phyloP scores from a whole-genome alignment of 2,113 vertebrate genomes.

The Platichthys flesus region DNA sequence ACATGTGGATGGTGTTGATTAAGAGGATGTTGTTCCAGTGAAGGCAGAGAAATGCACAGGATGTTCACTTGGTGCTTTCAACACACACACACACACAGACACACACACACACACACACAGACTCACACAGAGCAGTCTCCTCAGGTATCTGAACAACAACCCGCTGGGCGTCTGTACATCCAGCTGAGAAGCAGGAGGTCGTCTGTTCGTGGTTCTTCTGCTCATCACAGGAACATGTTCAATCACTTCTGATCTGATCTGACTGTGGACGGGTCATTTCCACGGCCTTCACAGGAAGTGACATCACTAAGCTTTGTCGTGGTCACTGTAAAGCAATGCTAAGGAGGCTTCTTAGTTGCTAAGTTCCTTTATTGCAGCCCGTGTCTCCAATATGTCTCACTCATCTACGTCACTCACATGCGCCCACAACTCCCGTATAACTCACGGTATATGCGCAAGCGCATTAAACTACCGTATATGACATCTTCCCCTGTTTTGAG shows the following conservation, averaged over 20 bases:
- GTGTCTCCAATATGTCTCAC: too few species aligned
- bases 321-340: too few species aligned
- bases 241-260: background rate
- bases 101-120: conserved; percentile 8
- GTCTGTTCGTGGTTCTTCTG: conserved; percentile 3
- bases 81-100: conserved; percentile 1
- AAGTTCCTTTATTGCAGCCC: too few species aligned
- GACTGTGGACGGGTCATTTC: background rate
- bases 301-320: too few species aligned
- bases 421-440: too few species aligned
- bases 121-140: conserved; percentile 40
- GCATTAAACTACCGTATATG: too few species aligned
- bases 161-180: conserved; percentile 52
- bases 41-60: conserved; percentile 71
- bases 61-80: conserved; percentile 67
- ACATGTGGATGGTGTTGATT: conserved; percentile 78
- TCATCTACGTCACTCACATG: too few species aligned
- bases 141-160: conserved; percentile 57
- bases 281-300: too few species aligned
- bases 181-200: conserved; percentile 64
- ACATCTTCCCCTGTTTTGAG: too few species aligned
- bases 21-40: conserved; percentile 70
- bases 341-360: too few species aligned
- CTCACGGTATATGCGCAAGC: too few species aligned
- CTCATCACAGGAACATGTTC: background rate